A percentile compares a stretch with the other conserved stretches of the same genome.
Evolutionary conservation across 1,140 invertebrate species (phyloP).

Genomic region (Anoplophora glabripennis): DNA sequence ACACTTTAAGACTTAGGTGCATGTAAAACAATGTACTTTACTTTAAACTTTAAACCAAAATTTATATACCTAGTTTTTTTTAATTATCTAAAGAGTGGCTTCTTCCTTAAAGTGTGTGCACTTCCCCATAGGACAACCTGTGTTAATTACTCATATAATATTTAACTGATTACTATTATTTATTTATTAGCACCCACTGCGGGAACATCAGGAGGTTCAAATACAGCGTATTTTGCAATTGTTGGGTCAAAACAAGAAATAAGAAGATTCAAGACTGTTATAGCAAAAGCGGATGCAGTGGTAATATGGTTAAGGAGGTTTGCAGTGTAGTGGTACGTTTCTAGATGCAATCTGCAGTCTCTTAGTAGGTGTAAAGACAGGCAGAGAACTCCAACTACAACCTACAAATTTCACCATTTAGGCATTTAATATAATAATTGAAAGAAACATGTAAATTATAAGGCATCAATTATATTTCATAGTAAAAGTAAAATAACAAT

Average conservation of each 20-base stretch:
- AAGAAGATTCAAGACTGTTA: conserved; percentile 74
- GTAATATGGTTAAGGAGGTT: conserved; percentile 69
- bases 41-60: too few species aligned
- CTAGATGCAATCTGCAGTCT: conserved; percentile 70
- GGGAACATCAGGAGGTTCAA: conserved; percentile 44
- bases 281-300: conserved; percentile 66
- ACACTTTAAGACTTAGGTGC: too few species aligned
- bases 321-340: conserved; percentile 65
- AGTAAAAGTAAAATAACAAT: too few species aligned
- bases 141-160: too few species aligned
- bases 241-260: conserved; percentile 76
- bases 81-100: too few species aligned
- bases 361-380: conserved; percentile 69
- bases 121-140: too few species aligned
- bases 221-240: conserved; percentile 53
- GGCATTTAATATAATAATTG: too few species aligned
- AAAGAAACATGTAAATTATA: too few species aligned
- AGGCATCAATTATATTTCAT: too few species aligned
- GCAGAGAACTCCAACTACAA: conserved; percentile 60
- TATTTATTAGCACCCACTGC: conserved; percentile 6
- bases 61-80: too few species aligned
- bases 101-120: too few species aligned
- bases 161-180: neutral
- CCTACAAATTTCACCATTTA: conserved; percentile 31
- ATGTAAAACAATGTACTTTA: too few species aligned